phyloP scores from a whole-genome alignment of 2,888 invertebrate species.

The Antitype chi region DNA sequence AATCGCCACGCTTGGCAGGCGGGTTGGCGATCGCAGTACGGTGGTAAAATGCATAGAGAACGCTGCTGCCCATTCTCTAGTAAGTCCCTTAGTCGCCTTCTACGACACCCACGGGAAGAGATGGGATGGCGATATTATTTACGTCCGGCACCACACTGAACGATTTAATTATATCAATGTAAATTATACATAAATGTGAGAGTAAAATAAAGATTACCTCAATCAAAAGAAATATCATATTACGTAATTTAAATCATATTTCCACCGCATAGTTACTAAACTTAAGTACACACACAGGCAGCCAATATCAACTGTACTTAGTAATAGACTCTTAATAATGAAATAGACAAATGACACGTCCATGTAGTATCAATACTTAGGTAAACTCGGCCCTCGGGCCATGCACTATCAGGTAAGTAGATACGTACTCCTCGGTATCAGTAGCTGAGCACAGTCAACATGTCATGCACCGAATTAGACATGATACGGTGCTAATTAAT shows the following conservation, averaged over 20 bases:
- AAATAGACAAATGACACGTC: conserved; percentile 42
- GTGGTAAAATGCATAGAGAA: too few relatives aligned
- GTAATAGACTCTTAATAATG: conserved; percentile 14
- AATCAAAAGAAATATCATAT: not conserved
- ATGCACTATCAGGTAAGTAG: conserved; percentile 19
- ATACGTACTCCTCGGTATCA: not conserved
- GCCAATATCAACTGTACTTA: conserved; percentile 18
- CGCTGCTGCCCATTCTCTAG: too few relatives aligned
- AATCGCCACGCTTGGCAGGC: too few relatives aligned
- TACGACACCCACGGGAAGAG: too few relatives aligned
- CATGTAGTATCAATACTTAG: conserved; percentile 20
- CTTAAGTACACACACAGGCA: not conserved
- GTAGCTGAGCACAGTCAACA: not conserved
- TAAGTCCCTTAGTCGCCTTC: too few relatives aligned
- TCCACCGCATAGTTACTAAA: not conserved
- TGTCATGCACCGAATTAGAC: conserved; percentile 51
- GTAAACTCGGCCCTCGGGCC: conserved; percentile 5
- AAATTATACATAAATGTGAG: too few relatives aligned
- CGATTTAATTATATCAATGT: too few relatives aligned
- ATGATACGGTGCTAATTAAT: conserved; percentile 47
- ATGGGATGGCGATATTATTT: too few relatives aligned
- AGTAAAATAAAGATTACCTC: not conserved
- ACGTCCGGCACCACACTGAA: too few relatives aligned
- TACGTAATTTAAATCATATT: not conserved
- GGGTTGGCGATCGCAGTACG: too few relatives aligned